phyloP scores from a whole-genome alignment of 53 echinoderm and acorn worm species.

The Luidia sarsii region DNA sequence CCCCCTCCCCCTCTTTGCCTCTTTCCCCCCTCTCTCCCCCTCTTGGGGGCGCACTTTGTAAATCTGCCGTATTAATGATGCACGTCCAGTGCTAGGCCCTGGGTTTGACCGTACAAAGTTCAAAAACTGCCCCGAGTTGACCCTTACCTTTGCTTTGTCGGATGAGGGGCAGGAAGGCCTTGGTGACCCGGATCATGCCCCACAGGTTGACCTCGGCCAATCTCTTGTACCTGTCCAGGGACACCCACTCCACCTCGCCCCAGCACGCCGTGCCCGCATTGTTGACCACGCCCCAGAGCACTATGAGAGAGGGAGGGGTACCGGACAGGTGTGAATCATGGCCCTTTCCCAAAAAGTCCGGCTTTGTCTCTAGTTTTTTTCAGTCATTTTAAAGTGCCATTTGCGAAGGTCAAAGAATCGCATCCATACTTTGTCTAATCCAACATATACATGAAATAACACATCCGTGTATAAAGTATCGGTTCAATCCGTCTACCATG shows the following conservation, averaged over 20 bases:
- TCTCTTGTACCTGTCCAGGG: slow-evolving; percentile 50
- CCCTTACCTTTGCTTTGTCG: slow-evolving; percentile 61
- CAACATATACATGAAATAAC: no score
- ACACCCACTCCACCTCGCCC: slow-evolving; percentile 75
- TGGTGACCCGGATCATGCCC: slow-evolving; percentile 74
- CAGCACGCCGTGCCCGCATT: slow-evolving; percentile 68
- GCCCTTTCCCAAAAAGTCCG: no score
- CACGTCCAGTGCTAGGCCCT: not conserved
- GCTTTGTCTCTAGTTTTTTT: no score
- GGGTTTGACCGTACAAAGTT: not conserved
- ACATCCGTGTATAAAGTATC: no score
- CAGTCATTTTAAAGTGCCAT: no score
- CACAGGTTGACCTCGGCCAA: slow-evolving; percentile 69
- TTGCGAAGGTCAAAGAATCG: no score
- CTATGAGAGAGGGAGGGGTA: not conserved
- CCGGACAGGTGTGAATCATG: no score
- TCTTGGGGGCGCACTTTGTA: not conserved
- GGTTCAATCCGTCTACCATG: no score
- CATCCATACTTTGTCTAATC: no score
- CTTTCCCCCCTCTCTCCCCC: no score
- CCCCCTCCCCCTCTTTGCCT: no score
- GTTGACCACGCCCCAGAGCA: slow-evolving; percentile 82
- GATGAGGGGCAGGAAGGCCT: slow-evolving; percentile 66
- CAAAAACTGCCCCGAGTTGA: not conserved
- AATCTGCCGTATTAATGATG: not conserved